Conservation (phyloP, 1,140 invertebrate species). For the Pseudoatta argentina region DNA sequence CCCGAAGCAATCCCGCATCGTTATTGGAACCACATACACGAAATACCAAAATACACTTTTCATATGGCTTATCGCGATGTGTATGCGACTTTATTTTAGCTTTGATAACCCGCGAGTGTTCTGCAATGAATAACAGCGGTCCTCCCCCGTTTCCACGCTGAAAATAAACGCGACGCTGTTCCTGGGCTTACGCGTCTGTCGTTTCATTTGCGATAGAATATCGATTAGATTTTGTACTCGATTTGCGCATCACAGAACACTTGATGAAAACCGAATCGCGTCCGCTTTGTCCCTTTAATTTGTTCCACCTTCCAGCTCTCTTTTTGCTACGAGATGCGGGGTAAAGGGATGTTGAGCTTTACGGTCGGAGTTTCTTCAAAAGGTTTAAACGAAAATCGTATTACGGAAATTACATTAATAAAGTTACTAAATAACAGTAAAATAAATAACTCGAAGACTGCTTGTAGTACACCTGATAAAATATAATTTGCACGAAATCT, state of each 20-base stretch:
- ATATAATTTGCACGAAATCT: background rate
- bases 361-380: conserved; percentile 55
- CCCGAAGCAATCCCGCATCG: conserved; percentile 52
- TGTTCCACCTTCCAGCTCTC: conserved; percentile 17
- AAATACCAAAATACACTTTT: conserved; percentile 53
- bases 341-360: conserved; percentile 40
- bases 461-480: background rate
- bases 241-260: conserved; percentile 73
- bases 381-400: conserved; percentile 40
- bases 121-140: conserved; percentile 50
- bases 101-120: conserved; percentile 46
- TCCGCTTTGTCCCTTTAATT: conserved; percentile 40
- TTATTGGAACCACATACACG: conserved; percentile 55
- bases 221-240: conserved; percentile 74
- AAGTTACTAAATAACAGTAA: conserved; percentile 57
- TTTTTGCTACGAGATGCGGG: background rate
- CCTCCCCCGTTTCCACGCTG: conserved; percentile 10
- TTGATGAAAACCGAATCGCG: conserved; percentile 65
- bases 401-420: conserved; percentile 65
- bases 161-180: conserved; percentile 45
- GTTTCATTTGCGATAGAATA: conserved; percentile 73
- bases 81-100: conserved; percentile 53
- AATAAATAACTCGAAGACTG: conserved; percentile 11
- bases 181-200: conserved; percentile 62
- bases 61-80: conserved; percentile 30